Evolutionary conservation across 2,888 invertebrate genomes (phyloP).

Genomic region (Drosophila anomalata): DNA sequence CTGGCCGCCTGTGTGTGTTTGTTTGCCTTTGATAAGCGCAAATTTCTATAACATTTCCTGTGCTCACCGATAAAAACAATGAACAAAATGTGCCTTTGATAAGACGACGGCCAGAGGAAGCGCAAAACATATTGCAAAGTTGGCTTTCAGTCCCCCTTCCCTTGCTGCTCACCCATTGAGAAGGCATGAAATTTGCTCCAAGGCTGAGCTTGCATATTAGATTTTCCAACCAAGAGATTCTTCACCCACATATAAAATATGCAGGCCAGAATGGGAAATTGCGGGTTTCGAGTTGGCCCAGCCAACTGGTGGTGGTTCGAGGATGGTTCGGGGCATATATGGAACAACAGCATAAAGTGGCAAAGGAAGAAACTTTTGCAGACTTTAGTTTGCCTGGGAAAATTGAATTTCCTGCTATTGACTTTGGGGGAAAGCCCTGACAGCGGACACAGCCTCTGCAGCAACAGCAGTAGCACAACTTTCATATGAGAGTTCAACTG

Average conservation of each 20-base stretch:
- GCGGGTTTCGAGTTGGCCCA: not conserved
- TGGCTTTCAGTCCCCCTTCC: not conserved
- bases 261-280: slow-evolving; percentile 29
- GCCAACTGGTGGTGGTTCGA: not conserved
- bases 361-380: slow-evolving; percentile 35
- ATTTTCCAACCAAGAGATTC: slow-evolving; percentile 35
- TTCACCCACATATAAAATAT: slow-evolving; percentile 50
- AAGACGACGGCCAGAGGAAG: slow-evolving; percentile 23
- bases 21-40: slow-evolving; percentile 50
- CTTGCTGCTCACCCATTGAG: not conserved
- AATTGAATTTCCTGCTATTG: slow-evolving; percentile 64
- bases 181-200: slow-evolving; percentile 21
- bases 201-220: slow-evolving; percentile 31
- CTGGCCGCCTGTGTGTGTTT: slow-evolving; percentile 23
- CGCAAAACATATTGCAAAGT: slow-evolving; percentile 11
- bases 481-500: slow-evolving; percentile 28
- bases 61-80: slow-evolving; percentile 50
- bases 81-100: slow-evolving; percentile 37
- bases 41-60: slow-evolving; percentile 57
- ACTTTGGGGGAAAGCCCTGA: slow-evolving; percentile 39
- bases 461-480: slow-evolving; percentile 16
- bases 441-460: slow-evolving; percentile 17
- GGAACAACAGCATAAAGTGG: slow-evolving; percentile 8
- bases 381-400: slow-evolving; percentile 51
- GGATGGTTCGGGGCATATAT: not conserved